phyloP scores from a whole-genome alignment of 2,797 vertebrate genomes.

The Hephaestus fuliginosus region DNA sequence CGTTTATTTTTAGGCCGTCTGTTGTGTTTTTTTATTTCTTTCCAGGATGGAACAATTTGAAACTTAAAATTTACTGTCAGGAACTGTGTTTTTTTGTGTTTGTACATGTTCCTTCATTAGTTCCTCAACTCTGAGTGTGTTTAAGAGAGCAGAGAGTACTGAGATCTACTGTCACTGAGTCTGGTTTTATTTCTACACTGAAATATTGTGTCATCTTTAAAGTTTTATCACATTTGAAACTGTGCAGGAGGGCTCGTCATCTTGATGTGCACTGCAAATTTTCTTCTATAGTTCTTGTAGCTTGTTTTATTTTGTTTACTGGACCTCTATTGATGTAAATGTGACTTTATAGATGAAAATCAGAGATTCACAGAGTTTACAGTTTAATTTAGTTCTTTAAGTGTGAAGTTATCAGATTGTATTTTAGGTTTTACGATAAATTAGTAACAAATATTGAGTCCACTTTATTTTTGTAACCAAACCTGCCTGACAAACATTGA shows the following conservation, averaged over 20 bases:
- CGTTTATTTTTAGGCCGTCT: background rate
- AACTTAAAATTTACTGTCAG: too few species aligned
- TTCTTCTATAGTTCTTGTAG: background rate
- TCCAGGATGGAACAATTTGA: background rate
- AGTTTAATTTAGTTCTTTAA: background rate
- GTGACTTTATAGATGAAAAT: background rate
- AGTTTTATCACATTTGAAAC: background rate
- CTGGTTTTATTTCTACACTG: background rate
- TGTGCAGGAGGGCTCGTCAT: background rate
- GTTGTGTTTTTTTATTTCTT: background rate
- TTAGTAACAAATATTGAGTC: background rate
- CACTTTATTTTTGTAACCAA: conserved; percentile 7
- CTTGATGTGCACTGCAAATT: background rate
- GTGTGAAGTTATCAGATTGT: background rate
- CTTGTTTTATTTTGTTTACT: background rate
- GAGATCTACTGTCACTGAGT: too few species aligned
- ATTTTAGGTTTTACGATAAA: background rate
- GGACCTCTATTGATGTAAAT: background rate
- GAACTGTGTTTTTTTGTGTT: too few species aligned
- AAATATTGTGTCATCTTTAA: background rate
- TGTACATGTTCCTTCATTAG: too few species aligned
- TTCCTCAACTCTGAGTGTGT: too few species aligned
- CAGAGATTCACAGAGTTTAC: background rate
- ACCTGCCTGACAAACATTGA: background rate
- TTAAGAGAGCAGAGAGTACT: too few species aligned